Conservation (phyloP, 2,888 invertebrate genomes). For the Cordylochernes scorpioides region DNA sequence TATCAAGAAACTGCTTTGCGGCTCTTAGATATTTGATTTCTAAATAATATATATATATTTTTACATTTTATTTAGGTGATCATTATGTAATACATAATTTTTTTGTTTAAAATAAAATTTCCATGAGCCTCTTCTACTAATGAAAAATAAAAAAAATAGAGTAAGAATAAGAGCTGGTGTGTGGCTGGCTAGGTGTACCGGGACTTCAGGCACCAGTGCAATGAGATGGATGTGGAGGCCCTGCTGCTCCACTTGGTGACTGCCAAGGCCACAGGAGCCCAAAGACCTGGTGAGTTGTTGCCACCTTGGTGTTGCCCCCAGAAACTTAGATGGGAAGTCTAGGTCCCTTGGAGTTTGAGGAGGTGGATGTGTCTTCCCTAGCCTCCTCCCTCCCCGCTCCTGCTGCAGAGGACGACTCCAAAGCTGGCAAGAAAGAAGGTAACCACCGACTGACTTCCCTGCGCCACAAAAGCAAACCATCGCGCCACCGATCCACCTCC, state of each 20-base stretch:
- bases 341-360: conserved; percentile 28
- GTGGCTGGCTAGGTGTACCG: conserved; percentile 56
- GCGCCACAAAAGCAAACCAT: conserved; percentile 33
- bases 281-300: conserved; percentile 84
- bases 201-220: conserved; percentile 69
- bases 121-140: too few species aligned
- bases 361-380: conserved; percentile 22
- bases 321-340: conserved; percentile 9
- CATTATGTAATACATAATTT: too few species aligned
- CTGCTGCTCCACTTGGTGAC: conserved; percentile 68
- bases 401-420: conserved; percentile 18
- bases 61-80: too few species aligned
- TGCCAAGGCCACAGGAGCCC: conserved; percentile 70
- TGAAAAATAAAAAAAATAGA: too few species aligned
- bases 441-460: conserved; percentile 26
- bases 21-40: too few species aligned
- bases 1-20: too few species aligned
- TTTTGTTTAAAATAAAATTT: too few species aligned
- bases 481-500: conserved; percentile 73
- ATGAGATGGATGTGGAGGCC: conserved; percentile 72
- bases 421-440: conserved; percentile 33
- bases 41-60: too few species aligned
- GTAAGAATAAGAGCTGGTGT: too few species aligned
- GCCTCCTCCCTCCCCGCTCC: conserved; percentile 11
- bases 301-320: too few species aligned